Conservation (phyloP, 2,888 invertebrate genomes). For the Caenorhabditis sulstoni region DNA sequence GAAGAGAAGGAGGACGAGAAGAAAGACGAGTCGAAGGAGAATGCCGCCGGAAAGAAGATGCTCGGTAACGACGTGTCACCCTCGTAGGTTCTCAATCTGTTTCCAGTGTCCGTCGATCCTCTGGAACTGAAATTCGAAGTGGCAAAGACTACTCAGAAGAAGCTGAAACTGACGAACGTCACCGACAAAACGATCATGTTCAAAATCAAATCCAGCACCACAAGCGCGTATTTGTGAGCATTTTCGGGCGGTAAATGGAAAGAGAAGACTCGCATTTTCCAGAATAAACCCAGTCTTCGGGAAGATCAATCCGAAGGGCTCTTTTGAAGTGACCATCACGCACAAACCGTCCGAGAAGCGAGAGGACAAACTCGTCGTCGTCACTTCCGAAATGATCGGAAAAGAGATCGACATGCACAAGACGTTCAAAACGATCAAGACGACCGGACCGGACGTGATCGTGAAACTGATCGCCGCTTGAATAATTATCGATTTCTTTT, state of each 20-base stretch:
- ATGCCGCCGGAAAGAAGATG: background rate
- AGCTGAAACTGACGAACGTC: constrained; percentile 30
- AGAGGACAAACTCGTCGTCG: constrained; percentile 40
- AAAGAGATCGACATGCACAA: constrained; percentile 43
- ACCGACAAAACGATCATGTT: constrained; percentile 37
- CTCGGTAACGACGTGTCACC: background rate
- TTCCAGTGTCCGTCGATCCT: constrained; percentile 10
- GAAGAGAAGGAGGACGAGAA: constrained; percentile 7
- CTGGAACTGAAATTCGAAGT: constrained; percentile 19
- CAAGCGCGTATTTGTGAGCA: constrained; percentile 38
- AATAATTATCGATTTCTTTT: too few species aligned
- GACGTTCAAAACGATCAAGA: constrained; percentile 39
- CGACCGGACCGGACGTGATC: constrained; percentile 13
- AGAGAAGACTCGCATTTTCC: background rate
- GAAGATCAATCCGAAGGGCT: constrained; percentile 20
- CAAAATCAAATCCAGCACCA: constrained; percentile 29
- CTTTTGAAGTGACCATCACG: constrained; percentile 22
- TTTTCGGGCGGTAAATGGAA: too few species aligned
- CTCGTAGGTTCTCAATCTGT: background rate
- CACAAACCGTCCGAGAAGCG: constrained; percentile 36
- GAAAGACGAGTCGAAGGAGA: constrained; percentile 6
- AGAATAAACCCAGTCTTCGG: constrained; percentile 47
- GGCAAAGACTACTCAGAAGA: constrained; percentile 29
- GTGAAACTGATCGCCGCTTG: constrained; percentile 25
- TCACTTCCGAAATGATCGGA: constrained; percentile 22